phyloP scores from a whole-genome alignment of 2,113 vertebrate genomes.

The Mola mola region DNA sequence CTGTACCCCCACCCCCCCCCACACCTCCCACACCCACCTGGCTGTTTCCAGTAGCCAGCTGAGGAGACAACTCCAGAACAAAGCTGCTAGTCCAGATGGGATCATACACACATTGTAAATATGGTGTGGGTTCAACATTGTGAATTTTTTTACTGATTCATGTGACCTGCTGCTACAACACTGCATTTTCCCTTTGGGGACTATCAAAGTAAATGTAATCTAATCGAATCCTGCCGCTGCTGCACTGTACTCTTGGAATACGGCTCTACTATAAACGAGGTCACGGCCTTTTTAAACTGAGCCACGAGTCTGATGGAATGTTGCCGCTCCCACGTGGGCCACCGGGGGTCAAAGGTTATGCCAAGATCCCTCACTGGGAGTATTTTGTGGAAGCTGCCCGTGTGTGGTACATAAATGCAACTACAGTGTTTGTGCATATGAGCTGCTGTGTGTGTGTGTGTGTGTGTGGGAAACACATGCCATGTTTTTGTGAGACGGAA shows the following conservation, averaged over 20 bases:
- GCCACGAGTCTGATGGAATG: constrained; percentile 32
- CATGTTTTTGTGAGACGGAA: no score
- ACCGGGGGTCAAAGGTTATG: constrained; percentile 53
- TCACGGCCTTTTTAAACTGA: constrained; percentile 67
- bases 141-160: no score
- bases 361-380: constrained; percentile 25
- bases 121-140: no score
- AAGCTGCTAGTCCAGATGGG: no score
- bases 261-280: constrained; percentile 58
- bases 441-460: no score
- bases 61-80: no score
- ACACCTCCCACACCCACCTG: no score
- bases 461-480: no score
- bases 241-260: constrained; percentile 33
- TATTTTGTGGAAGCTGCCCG: neutral
- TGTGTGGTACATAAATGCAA: neutral
- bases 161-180: constrained; percentile 60
- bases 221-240: constrained; percentile 15
- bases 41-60: no score
- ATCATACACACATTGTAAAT: no score
- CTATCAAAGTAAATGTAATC: no score
- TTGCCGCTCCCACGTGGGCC: constrained; percentile 12
- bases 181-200: constrained; percentile 1
- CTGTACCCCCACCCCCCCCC: no score
- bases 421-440: constrained; percentile 46